Percentiles rank a stretch among this genome's conserved stretches.
Evolutionary conservation across 1,140 invertebrate species (phyloP).

Genomic region (Drosophila tropicalis): DNA sequence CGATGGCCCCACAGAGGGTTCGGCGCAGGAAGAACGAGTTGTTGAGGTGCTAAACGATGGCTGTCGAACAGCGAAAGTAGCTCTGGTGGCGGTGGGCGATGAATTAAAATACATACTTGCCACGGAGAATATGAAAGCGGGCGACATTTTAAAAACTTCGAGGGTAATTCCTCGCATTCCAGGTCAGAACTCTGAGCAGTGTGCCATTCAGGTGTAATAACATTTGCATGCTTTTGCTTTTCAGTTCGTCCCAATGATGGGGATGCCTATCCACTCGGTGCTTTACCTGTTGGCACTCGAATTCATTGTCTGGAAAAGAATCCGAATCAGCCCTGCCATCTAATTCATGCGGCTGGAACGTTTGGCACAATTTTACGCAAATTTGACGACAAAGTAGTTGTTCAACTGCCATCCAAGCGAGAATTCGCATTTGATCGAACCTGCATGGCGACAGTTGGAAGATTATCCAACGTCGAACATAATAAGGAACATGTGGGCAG

Average conservation of each 20-base stretch:
- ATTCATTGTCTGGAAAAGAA: slow-evolving; percentile 93
- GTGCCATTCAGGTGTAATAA: not conserved
- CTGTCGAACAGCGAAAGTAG: slow-evolving; percentile 90
- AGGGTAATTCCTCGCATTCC: slow-evolving; percentile 92
- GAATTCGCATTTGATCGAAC: slow-evolving; percentile 90
- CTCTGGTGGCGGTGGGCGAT: slow-evolving; percentile 90
- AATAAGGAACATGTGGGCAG: slow-evolving; percentile 91
- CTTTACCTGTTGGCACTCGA: slow-evolving; percentile 92
- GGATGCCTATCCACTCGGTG: slow-evolving; percentile 97
- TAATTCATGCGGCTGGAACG: slow-evolving; percentile 92
- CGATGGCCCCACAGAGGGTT: slow-evolving; percentile 88
- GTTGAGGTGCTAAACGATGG: slow-evolving; percentile 90
- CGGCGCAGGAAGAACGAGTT: slow-evolving; percentile 87
- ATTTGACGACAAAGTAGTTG: slow-evolving; percentile 89
- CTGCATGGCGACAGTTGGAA: slow-evolving; percentile 96
- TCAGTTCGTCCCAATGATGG: slow-evolving; percentile 94
- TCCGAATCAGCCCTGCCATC: slow-evolving; percentile 87
- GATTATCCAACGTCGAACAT: slow-evolving; percentile 93
- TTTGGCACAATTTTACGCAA: slow-evolving; percentile 89
- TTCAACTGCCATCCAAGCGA: slow-evolving; percentile 93
- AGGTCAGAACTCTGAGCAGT: slow-evolving; percentile 83
- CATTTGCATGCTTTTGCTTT: slow-evolving; percentile 33
- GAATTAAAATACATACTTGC: slow-evolving; percentile 94
- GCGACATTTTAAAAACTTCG: slow-evolving; percentile 95
- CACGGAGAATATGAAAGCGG: slow-evolving; percentile 96